Evolutionary conservation across 2,888 invertebrate species (phyloP).

Genomic region (Thymelicus acteon): DNA sequence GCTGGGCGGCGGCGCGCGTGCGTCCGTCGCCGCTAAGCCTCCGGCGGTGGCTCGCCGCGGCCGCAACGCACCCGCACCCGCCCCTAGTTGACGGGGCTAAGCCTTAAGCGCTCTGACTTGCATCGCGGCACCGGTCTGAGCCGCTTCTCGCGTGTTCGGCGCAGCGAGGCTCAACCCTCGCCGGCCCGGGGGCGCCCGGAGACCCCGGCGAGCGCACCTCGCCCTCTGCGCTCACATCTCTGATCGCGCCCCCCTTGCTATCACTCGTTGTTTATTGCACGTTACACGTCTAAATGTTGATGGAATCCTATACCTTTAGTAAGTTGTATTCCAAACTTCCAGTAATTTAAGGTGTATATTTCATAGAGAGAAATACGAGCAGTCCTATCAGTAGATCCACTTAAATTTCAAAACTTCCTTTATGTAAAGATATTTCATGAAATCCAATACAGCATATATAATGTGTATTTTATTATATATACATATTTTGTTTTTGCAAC

Average conservation of each 20-base stretch:
- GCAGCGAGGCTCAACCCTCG: slow-evolving; percentile 52
- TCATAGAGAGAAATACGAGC: background rate
- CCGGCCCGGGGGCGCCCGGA: slow-evolving; percentile 46
- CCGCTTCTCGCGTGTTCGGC: slow-evolving; percentile 72
- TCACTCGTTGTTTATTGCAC: slow-evolving; percentile 54
- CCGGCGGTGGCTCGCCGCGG: slow-evolving; percentile 54
- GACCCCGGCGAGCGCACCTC: slow-evolving; percentile 49
- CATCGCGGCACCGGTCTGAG: slow-evolving; percentile 73
- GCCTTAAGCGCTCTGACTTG: slow-evolving; percentile 70
- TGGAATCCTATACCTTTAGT: slow-evolving; percentile 59
- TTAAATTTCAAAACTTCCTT: background rate
- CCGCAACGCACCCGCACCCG: slow-evolving; percentile 65
- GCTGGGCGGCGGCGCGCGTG: slow-evolving; percentile 63
- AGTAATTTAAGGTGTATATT: slow-evolving; percentile 22
- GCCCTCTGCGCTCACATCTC: slow-evolving; percentile 55
- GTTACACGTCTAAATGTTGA: slow-evolving; percentile 46
- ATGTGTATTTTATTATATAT: slow-evolving; percentile 6
- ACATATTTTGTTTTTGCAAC: background rate
- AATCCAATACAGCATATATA: background rate
- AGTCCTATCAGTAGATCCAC: background rate
- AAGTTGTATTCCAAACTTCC: slow-evolving; percentile 63
- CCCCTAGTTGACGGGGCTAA: slow-evolving; percentile 71
- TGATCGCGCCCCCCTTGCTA: slow-evolving; percentile 63
- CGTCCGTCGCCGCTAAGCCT: slow-evolving; percentile 58
- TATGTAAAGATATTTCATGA: background rate